Conservation (phyloP, 2,113 vertebrate species). For the Centropus bengalensis region DNA sequence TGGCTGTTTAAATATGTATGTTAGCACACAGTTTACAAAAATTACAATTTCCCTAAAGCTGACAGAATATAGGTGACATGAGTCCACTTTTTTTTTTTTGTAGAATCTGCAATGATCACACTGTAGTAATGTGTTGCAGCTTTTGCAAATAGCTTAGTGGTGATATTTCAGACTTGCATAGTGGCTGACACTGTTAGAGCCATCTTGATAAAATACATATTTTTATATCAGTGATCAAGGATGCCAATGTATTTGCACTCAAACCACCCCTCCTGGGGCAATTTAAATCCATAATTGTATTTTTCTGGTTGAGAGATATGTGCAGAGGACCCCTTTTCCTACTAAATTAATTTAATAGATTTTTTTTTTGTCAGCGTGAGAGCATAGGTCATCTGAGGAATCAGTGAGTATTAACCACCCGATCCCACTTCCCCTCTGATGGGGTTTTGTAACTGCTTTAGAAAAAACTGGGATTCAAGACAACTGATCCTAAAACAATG, state of each 20-base stretch:
- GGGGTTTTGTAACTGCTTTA: slow-evolving; percentile 13
- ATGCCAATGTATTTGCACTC: not conserved
- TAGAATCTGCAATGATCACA: not conserved
- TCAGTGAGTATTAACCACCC: not conserved
- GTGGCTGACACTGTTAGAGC: not conserved
- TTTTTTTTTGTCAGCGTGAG: not conserved
- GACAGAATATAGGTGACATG: not conserved
- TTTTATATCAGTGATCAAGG: not conserved
- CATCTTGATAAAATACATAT: not conserved
- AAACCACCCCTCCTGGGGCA: not conserved
- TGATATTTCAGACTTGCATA: not conserved
- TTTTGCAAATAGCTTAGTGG: not conserved
- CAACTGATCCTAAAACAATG: slow-evolving; percentile 71
- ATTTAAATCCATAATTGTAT: not conserved
- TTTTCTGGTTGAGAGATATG: slow-evolving; percentile 9
- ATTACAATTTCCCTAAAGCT: not conserved
- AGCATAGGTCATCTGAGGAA: not conserved
- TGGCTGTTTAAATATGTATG: not conserved
- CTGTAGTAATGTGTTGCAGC: not conserved
- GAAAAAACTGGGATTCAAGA: slow-evolving; percentile 32
- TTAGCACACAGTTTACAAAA: not conserved
- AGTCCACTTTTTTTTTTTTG: not conserved
- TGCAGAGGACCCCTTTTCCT: slow-evolving; percentile 12
- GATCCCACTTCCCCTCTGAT: not conserved
- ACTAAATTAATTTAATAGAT: not conserved